A percentile compares a stretch with the other conserved stretches of the same genome.
Conservation (phyloP, 2,888 invertebrate species). For the Euphydryas editha region DNA sequence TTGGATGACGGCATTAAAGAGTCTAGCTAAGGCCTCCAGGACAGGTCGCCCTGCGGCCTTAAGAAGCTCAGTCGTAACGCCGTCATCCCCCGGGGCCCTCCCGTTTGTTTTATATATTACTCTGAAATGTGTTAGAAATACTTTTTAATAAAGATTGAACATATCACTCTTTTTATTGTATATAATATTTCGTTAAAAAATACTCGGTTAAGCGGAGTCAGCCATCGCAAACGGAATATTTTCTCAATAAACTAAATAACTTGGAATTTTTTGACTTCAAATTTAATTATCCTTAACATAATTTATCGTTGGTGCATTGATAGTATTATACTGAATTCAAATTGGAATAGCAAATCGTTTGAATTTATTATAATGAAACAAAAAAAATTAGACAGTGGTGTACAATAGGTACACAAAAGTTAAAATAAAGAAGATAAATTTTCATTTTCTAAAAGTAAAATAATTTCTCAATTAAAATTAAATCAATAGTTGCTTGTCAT, state of each 20-base stretch:
- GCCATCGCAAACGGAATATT: slow-evolving; percentile 2
- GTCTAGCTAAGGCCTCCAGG: too few relatives aligned
- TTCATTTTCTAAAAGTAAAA: too few relatives aligned
- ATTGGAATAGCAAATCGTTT: neutral
- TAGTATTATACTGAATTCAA: neutral
- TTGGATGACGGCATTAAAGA: too few relatives aligned
- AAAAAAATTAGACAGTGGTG: neutral
- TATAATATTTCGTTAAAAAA: neutral
- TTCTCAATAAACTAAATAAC: slow-evolving; percentile 8
- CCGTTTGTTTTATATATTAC: too few relatives aligned
- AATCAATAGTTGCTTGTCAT: too few relatives aligned
- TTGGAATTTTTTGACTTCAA: slow-evolving; percentile 2
- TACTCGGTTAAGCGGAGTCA: neutral
- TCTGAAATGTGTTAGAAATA: neutral
- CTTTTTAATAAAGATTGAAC: neutral
- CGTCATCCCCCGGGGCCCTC: too few relatives aligned
- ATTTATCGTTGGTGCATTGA: neutral
- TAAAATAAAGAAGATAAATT: too few relatives aligned
- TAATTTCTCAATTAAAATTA: too few relatives aligned
- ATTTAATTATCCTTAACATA: neutral
- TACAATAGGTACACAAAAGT: too few relatives aligned
- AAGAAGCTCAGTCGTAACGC: too few relatives aligned
- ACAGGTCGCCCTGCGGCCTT: too few relatives aligned
- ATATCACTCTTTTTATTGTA: neutral
- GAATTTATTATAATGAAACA: neutral